Base-by-base conservation (phyloP, 30 jellyfish, hydroid and myxozoan genomes). In the Aurelia aurita complex sp. Pacific region DNA sequence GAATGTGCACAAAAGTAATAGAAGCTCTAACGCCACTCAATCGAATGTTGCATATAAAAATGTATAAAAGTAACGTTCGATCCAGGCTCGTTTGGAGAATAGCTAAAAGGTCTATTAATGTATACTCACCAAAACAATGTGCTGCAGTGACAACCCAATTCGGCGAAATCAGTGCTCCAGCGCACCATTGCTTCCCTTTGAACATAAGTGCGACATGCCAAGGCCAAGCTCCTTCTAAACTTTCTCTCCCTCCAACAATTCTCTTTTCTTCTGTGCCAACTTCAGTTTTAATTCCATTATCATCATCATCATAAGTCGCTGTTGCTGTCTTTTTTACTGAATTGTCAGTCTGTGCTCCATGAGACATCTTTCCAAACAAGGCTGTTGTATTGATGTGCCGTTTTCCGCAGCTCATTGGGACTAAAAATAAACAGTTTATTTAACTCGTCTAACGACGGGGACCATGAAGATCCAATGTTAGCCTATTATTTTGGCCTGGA, bases 101-200 rank as follows among this genome's bases (percentile, higher is more conserved):
- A 23, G 29, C 29, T 23, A 23, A 23, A 23, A 23, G 29, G 29
- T 23, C 29, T 23, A 23, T 23, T 23, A 23, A 23, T 23, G 29
- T 23, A 23, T 23, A 42, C 97, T 76, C 64, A 90, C 97, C 97
- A 52, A 90, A 90, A 40, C 97, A 90, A 55, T 90, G 97, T 1
- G 97, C 97, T 0, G 97, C 96, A 5, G 97, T 90, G 55, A 80
- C 92, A 12, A 90, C 87, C 97, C 97, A 90, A 2, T 81, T 87
- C 5, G 94, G 92, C 4, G 97, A 51, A 14, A 90, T 53, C 42
- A 90, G 86, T 57, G 96, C 97, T 32, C 97, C 97, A 2, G 86
- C 96, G 81, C 97, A 90, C 52, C 67, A 38, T 62, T 83, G 96
- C 69, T 76, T 67, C 32, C 96, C 96, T 29, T 85, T 77, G 77